These are phyloP conservation scores for Pogonomyrmex californicus DNA, from an alignment of 1,140 invertebrate genomes.

Conservation along the genomic window DNA sequence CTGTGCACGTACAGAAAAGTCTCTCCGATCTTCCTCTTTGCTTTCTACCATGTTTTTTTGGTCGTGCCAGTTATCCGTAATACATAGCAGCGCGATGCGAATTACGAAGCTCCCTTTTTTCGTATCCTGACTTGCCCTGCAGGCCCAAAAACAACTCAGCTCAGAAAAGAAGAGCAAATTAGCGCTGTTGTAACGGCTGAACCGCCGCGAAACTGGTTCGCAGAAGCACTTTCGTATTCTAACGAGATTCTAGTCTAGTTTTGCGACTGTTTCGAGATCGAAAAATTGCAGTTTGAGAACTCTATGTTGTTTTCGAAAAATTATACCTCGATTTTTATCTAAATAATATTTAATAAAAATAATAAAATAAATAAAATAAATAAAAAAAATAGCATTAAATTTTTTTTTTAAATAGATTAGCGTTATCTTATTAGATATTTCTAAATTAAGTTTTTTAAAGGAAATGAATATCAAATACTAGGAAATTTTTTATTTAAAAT, in stretches of 20 bases:
- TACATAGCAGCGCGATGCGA: conserved; percentile 42
- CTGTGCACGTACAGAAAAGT: not conserved
- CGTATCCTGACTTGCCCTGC: conserved; percentile 8
- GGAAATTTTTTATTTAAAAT: not conserved
- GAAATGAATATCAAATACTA: not conserved
- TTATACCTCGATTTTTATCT: not conserved
- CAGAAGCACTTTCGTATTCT: conserved; percentile 56
- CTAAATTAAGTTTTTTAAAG: not conserved
- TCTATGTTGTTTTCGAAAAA: not conserved
- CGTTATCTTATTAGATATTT: not conserved
- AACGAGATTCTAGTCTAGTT: conserved; percentile 51
- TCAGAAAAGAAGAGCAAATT: conserved; percentile 52
- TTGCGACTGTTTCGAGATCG: not conserved
- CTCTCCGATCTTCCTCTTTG: not conserved
- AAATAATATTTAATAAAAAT: not conserved
- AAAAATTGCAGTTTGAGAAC: not conserved
- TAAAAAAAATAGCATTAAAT: not conserved
- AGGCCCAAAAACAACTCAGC: conserved; percentile 40
- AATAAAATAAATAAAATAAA: too few relatives aligned
- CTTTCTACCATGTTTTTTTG: conserved; percentile 4
- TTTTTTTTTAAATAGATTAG: not conserved
- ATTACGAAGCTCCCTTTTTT: conserved; percentile 41
- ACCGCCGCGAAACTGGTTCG: conserved; percentile 64
- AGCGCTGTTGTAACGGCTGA: conserved; percentile 11
- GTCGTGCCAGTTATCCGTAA: conserved; percentile 27